These are phyloP conservation scores for Mareca strepera DNA, from an alignment of 2,797 vertebrate genomes.

Conservation along the genomic window DNA sequence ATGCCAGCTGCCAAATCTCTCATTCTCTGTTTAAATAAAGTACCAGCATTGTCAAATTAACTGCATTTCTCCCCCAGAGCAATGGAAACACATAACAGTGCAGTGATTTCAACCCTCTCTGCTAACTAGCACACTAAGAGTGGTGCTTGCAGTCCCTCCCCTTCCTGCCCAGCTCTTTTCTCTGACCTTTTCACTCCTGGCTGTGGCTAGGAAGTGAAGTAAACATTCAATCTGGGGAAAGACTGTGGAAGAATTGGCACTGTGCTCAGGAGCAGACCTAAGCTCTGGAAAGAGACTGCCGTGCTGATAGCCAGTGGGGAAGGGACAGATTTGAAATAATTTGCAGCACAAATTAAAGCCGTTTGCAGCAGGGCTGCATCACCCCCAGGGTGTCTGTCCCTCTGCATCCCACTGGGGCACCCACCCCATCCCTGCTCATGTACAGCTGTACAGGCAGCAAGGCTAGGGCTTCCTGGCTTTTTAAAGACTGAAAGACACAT, in stretches of 20 bases:
- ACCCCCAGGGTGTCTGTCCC: background rate
- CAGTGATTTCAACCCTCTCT: conserved; percentile 2
- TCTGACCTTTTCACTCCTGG: background rate
- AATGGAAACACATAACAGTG: background rate
- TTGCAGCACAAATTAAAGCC: too few relatives aligned
- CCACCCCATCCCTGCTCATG: background rate
- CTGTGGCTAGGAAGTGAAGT: background rate
- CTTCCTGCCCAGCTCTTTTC: background rate
- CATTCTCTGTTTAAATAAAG: background rate
- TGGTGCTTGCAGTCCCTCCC: background rate
- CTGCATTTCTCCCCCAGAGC: background rate
- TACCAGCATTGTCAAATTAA: background rate
- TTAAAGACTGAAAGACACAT: background rate
- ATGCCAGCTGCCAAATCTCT: background rate
- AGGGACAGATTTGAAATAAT: background rate
- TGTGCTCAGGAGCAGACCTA: background rate
- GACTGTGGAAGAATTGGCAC: background rate
- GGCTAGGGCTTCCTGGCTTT: background rate
- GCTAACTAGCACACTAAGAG: background rate
- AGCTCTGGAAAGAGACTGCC: background rate
- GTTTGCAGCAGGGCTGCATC: background rate
- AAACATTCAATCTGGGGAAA: background rate
- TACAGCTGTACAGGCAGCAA: background rate
- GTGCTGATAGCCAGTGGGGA: background rate
- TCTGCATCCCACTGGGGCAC: background rate